Conservation (phyloP, 2,113 vertebrate species). For the Cebus imitator region DNA sequence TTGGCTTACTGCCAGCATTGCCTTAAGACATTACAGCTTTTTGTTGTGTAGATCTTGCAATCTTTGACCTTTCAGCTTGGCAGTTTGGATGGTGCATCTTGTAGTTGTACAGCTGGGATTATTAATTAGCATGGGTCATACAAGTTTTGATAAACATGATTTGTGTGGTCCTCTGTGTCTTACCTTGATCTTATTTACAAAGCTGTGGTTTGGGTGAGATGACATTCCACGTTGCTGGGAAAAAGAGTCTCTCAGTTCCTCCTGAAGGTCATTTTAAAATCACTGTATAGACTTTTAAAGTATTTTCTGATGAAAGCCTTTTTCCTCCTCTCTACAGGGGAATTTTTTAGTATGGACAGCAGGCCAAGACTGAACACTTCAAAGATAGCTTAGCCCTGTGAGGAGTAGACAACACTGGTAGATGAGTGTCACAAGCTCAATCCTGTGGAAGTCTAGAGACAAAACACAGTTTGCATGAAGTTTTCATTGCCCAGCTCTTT, state of each 20-base stretch:
- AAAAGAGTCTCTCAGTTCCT: not conserved
- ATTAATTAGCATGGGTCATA: not conserved
- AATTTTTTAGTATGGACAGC: not conserved
- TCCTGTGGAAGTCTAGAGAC: not conserved
- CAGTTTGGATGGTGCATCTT: not conserved
- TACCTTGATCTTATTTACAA: not conserved
- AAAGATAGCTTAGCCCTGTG: not conserved
- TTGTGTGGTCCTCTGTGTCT: not conserved
- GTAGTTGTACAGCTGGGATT: not conserved
- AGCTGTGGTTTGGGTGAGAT: not conserved
- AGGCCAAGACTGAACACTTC: not conserved
- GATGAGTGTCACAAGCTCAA: not conserved
- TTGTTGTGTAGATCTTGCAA: not conserved
- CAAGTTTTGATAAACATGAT: not conserved
- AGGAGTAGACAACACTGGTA: not conserved
- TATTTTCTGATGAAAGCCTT: not conserved
- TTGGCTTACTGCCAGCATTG: fast-evolving
- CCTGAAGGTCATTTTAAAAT: not conserved
- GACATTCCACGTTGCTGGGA: not conserved
- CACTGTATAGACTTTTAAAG: not conserved
- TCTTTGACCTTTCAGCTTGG: not conserved
- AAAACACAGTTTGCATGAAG: not conserved
- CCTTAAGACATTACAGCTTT: fast-evolving
- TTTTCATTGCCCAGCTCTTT: not conserved
- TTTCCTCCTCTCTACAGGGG: not conserved